Evolutionary conservation across 2,888 invertebrate genomes (phyloP).

Genomic region (Choreutis nemorana): DNA sequence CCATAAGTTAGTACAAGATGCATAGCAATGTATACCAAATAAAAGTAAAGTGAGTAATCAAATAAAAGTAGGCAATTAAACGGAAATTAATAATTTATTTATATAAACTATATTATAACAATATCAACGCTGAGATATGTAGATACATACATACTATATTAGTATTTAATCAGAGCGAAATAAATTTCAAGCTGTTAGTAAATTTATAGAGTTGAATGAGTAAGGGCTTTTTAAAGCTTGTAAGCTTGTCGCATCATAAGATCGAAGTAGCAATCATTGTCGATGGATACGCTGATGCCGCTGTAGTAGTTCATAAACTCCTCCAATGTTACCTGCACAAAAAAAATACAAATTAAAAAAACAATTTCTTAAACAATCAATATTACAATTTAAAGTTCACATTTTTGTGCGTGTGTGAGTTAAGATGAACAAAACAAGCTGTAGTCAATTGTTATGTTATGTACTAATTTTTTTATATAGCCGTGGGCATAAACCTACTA

Average conservation of each 20-base stretch:
- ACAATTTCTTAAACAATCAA: too few relatives aligned
- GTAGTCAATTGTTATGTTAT: too few relatives aligned
- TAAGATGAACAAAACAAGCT: conserved; percentile 8
- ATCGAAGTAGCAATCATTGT: conserved; percentile 86
- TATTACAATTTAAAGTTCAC: too few relatives aligned
- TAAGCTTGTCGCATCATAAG: conserved; percentile 86
- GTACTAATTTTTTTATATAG: too few relatives aligned
- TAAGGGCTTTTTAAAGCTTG: conserved; percentile 64
- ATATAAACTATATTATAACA: conserved; percentile 1
- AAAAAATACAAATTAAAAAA: neutral
- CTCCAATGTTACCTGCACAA: conserved; percentile 78
- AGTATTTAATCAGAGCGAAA: too few relatives aligned
- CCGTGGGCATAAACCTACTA: too few relatives aligned
- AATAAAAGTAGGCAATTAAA: conserved; percentile 16
- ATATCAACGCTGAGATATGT: too few relatives aligned
- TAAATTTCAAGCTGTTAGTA: too few relatives aligned
- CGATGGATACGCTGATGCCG: conserved; percentile 86
- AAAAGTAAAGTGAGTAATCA: neutral
- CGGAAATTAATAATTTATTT: conserved; percentile 14
- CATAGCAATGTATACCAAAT: neutral
- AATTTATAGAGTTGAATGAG: neutral
- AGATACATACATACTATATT: too few relatives aligned
- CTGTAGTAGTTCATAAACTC: conserved; percentile 87
- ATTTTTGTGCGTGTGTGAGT: too few relatives aligned
- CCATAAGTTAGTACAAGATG: too few relatives aligned